A percentile compares a stretch with the other conserved stretches of the same genome.
phyloP scores from a whole-genome alignment of 1,140 invertebrate species.

The Euglossa dilemma region DNA sequence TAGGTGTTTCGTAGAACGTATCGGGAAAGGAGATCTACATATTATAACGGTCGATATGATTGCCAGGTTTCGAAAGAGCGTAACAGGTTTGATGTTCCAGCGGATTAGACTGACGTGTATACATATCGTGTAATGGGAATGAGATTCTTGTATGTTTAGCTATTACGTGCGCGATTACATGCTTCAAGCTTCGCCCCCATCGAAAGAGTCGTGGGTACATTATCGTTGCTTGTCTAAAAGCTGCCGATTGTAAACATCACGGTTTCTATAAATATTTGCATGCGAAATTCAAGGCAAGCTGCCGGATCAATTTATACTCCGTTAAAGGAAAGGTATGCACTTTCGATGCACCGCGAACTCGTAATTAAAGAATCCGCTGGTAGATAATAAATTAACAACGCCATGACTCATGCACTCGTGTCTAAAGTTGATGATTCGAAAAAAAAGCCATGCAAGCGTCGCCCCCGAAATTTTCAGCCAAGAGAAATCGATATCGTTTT shows the following conservation, averaged over 20 bases:
- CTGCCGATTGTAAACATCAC: conserved; percentile 35
- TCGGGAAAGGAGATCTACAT: too few species aligned
- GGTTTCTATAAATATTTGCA: conserved; percentile 46
- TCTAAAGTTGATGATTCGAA: neutral
- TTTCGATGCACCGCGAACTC: neutral
- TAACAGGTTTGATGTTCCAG: conserved; percentile 5
- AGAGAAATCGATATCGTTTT: conserved; percentile 25
- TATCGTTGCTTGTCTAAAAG: conserved; percentile 12
- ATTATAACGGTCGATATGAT: neutral
- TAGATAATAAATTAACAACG: neutral
- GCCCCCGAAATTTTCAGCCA: neutral
- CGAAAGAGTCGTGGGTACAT: neutral
- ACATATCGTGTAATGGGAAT: conserved; percentile 12
- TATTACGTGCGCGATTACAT: conserved; percentile 19
- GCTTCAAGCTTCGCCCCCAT: neutral
- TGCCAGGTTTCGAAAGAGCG: neutral
- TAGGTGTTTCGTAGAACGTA: neutral
- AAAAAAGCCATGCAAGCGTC: conserved; percentile 1
- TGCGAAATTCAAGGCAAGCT: neutral
- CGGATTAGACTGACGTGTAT: neutral
- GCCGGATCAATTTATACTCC: neutral
- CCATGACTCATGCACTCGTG: neutral
- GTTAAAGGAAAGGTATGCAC: too few species aligned
- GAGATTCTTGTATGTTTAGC: conserved; percentile 20
- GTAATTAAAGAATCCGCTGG: too few species aligned